A percentile compares a stretch with the other conserved stretches of the same genome.
Evolutionary conservation across 2,797 vertebrate species (phyloP).

Genomic region (Xiphorhynchus erythropygius): DNA sequence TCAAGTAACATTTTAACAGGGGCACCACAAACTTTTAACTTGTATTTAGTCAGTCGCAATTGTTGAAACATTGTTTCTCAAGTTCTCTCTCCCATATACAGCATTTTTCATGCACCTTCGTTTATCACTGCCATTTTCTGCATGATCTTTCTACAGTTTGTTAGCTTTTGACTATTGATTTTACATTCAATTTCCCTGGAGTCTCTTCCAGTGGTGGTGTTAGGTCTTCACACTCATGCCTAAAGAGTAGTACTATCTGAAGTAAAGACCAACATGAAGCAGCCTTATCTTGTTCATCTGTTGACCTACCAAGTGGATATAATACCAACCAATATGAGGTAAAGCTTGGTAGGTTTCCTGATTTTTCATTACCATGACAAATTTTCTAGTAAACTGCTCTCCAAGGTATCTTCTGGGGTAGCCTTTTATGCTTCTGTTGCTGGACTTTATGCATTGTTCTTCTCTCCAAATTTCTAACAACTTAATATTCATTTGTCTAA

Average conservation of each 20-base stretch:
- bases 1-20: background rate
- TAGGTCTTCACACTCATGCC: background rate
- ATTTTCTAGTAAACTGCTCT: background rate
- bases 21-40: background rate
- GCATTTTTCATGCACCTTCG: background rate
- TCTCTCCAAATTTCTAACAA: background rate
- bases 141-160: background rate
- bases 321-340: background rate
- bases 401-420: background rate
- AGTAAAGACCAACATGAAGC: background rate
- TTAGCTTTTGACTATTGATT: background rate
- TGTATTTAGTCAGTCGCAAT: background rate
- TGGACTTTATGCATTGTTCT: background rate
- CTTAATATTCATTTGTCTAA: background rate
- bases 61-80: fast-evolving
- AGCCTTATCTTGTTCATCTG: background rate
- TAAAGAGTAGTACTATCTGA: background rate
- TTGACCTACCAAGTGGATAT: background rate
- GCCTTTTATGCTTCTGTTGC: background rate
- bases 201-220: background rate
- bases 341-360: background rate
- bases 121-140: background rate
- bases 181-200: background rate
- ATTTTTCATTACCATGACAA: background rate
- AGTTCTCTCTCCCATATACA: background rate